These are phyloP conservation scores for Lasioglossum oenotherae DNA, from an alignment of 2,888 invertebrate genomes.

Conservation along the genomic window DNA sequence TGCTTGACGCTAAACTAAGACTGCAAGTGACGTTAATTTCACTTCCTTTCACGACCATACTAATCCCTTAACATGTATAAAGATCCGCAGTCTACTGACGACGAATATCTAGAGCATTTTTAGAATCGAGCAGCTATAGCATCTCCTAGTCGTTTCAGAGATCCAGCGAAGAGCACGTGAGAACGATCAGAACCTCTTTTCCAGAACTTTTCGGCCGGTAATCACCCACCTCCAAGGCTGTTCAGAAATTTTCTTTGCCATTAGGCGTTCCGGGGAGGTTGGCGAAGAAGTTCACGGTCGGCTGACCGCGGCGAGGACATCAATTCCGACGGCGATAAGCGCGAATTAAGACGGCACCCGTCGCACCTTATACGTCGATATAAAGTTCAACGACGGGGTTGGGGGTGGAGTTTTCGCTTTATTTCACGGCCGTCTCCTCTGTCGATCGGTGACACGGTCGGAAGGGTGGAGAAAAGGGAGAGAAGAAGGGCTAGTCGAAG, in stretches of 20 bases:
- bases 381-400: conserved; percentile 40
- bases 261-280: neutral
- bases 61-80: too few relatives aligned
- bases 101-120: neutral
- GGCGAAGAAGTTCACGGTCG: conserved; percentile 3
- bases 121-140: neutral
- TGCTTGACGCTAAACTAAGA: too few relatives aligned
- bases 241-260: conserved; percentile 23
- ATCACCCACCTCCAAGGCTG: neutral
- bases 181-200: neutral
- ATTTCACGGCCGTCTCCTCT: conserved; percentile 68
- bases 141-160: neutral
- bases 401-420: conserved; percentile 66
- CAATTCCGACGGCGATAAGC: conserved; percentile 42
- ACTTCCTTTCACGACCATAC: too few relatives aligned
- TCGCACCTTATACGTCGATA: conserved; percentile 47
- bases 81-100: too few relatives aligned
- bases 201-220: neutral
- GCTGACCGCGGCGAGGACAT: conserved; percentile 15
- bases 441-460: conserved; percentile 55
- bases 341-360: conserved; percentile 51
- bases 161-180: neutral
- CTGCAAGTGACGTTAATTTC: too few relatives aligned
- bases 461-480: neutral
- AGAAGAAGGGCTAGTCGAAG: neutral